A percentile compares a stretch with the other conserved stretches of the same genome.
Evolutionary conservation across 2,888 invertebrate genomes (phyloP).

Genomic region (Acrobasis consociella): DNA sequence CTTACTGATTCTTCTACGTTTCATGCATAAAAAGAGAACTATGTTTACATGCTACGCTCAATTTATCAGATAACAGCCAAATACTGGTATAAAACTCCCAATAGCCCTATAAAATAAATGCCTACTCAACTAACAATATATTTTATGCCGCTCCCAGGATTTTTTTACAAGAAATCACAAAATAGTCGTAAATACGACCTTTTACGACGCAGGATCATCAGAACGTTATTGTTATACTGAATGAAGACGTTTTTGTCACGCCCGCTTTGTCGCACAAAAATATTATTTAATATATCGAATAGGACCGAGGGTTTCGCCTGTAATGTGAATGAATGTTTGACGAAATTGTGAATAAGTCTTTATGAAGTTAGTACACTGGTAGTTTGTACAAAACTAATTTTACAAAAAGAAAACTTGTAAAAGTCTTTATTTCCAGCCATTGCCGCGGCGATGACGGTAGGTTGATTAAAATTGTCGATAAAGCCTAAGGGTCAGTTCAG

Average conservation of each 20-base stretch:
- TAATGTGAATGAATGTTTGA: background rate
- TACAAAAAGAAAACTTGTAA: too few species aligned
- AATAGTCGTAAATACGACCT: conserved; percentile 46
- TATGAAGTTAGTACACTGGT: too few species aligned
- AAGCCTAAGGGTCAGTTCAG: too few species aligned
- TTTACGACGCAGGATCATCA: conserved; percentile 45
- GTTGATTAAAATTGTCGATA: too few species aligned
- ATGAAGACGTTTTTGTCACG: conserved; percentile 4
- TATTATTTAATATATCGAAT: conserved; percentile 4
- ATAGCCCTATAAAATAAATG: conserved; percentile 61
- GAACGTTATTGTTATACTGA: conserved; percentile 46
- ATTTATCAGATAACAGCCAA: conserved; percentile 35
- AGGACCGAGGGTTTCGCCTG: background rate
- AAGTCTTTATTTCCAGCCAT: too few species aligned
- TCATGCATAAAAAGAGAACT: conserved; percentile 4
- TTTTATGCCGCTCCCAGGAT: conserved; percentile 46
- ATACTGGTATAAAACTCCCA: conserved; percentile 47
- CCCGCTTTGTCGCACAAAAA: background rate
- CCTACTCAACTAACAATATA: conserved; percentile 54
- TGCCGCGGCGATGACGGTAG: too few species aligned
- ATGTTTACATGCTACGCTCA: conserved; percentile 18
- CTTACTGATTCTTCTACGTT: background rate
- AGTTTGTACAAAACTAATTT: too few species aligned
- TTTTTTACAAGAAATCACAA: conserved; percentile 47
- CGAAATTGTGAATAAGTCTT: too few species aligned